A percentile compares a stretch with the other conserved stretches of the same genome.
phyloP scores from a whole-genome alignment of 2,888 invertebrate genomes.

The Habroteleia sp. region DNA sequence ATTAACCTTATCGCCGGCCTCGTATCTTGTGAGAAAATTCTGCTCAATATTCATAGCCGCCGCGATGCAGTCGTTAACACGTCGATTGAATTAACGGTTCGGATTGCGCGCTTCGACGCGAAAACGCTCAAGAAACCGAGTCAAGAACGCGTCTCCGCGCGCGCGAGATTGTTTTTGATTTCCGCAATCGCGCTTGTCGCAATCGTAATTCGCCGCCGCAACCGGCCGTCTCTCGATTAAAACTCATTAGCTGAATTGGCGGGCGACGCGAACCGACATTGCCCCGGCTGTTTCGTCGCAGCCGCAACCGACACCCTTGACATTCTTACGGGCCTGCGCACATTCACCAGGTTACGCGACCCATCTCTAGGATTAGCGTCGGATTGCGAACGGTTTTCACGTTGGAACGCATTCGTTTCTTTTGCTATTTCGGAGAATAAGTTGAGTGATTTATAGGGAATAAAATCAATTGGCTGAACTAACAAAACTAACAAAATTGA shows the following conservation, averaged over 20 bases:
- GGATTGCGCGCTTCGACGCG: neutral
- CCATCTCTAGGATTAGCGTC: constrained; percentile 43
- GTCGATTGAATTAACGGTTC: neutral
- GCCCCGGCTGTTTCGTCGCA: constrained; percentile 68
- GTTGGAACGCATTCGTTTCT: too few species aligned
- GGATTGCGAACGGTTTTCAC: too few species aligned
- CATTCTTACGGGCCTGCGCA: constrained; percentile 73
- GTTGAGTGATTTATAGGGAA: too few species aligned
- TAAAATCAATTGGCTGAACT: too few species aligned
- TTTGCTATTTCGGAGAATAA: too few species aligned
- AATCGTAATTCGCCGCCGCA: constrained; percentile 77
- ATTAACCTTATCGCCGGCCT: constrained; percentile 45
- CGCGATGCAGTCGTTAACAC: constrained; percentile 14
- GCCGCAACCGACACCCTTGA: constrained; percentile 74
- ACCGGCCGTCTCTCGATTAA: constrained; percentile 74
- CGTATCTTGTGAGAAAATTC: constrained; percentile 40
- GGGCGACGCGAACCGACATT: constrained; percentile 69
- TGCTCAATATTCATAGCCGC: constrained; percentile 25
- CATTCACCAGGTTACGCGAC: constrained; percentile 65
- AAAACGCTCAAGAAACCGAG: neutral
- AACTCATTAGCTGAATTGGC: constrained; percentile 75
- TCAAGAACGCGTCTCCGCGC: neutral
- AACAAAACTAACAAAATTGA: too few species aligned
- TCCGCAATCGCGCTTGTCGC: constrained; percentile 76
- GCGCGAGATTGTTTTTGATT: constrained; percentile 75